A percentile compares a stretch with the other conserved stretches of the same genome.
Evolutionary conservation across 2,113 vertebrate genomes (phyloP).

Genomic region (Urocynchramus pylzowi): DNA sequence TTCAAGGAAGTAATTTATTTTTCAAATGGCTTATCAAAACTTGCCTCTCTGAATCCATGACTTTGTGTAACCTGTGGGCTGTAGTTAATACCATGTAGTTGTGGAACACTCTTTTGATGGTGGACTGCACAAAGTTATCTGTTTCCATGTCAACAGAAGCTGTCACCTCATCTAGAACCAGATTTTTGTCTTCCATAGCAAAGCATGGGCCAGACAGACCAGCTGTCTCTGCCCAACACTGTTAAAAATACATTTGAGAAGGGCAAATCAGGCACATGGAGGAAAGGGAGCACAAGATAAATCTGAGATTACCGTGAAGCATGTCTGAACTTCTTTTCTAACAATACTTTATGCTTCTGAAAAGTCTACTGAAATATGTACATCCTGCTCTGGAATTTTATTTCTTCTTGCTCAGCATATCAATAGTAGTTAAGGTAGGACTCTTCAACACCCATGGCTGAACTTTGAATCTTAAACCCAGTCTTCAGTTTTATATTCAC

Average conservation of each 20-base stretch:
- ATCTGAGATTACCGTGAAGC: background rate
- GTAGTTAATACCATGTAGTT: constrained; percentile 63
- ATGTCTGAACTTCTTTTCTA: background rate
- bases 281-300: background rate
- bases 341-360: background rate
- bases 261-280: background rate
- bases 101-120: constrained; percentile 61
- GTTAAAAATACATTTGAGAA: background rate
- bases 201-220: constrained; percentile 63
- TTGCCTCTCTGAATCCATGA: constrained; percentile 65
- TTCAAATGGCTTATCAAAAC: background rate
- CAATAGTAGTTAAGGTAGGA: background rate
- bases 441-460: background rate
- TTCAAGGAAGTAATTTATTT: background rate
- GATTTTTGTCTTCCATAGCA: constrained; percentile 67
- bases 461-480: background rate
- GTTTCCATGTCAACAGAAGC: constrained; percentile 63
- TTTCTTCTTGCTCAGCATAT: background rate
- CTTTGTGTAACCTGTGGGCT: constrained; percentile 56
- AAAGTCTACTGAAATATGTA: background rate
- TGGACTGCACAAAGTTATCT: constrained; percentile 55
- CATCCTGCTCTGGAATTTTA: background rate
- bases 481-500: background rate
- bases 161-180: constrained; percentile 68
- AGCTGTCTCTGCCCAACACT: constrained; percentile 68